phyloP scores from a whole-genome alignment of 2,888 invertebrate genomes.

The Diploptera punctata region DNA sequence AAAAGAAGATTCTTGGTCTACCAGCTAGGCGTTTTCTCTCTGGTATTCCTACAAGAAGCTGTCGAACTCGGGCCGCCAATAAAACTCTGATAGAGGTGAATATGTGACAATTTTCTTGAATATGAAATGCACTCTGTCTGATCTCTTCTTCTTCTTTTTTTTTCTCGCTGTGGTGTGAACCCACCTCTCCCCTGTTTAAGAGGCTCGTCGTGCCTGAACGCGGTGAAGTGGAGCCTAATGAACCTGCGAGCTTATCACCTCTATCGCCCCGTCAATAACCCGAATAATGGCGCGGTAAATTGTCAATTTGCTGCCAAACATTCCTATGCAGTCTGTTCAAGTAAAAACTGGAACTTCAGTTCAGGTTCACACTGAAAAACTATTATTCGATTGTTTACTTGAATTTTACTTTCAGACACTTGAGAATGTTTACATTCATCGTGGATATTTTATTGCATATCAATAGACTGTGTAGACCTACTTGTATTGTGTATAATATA shows the following conservation, averaged over 20 bases:
- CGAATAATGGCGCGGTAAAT: conserved; percentile 29
- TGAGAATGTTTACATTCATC: not conserved
- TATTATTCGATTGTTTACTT: not conserved
- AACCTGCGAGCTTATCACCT: conserved; percentile 20
- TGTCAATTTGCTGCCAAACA: conserved; percentile 23
- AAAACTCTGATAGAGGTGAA: too few species aligned
- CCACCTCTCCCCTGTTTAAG: not conserved
- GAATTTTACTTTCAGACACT: not conserved
- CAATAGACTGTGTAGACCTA: too few species aligned
- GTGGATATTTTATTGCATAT: not conserved
- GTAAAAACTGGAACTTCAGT: not conserved
- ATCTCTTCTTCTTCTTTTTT: too few species aligned
- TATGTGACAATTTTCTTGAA: too few species aligned
- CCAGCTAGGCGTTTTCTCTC: too few species aligned
- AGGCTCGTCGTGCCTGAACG: not conserved
- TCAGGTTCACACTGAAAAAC: too few species aligned
- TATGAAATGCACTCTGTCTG: too few species aligned
- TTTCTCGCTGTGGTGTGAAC: too few species aligned
- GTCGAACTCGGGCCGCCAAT: too few species aligned
- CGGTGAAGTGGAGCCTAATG: conserved; percentile 17
- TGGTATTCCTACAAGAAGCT: too few species aligned
- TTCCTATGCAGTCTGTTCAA: not conserved
- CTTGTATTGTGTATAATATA: too few species aligned
- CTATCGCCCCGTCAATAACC: conserved; percentile 17
- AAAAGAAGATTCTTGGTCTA: too few species aligned